Evolutionary conservation across 2,797 vertebrate species (phyloP).

Genomic region (Lutjanus argentimaculatus): DNA sequence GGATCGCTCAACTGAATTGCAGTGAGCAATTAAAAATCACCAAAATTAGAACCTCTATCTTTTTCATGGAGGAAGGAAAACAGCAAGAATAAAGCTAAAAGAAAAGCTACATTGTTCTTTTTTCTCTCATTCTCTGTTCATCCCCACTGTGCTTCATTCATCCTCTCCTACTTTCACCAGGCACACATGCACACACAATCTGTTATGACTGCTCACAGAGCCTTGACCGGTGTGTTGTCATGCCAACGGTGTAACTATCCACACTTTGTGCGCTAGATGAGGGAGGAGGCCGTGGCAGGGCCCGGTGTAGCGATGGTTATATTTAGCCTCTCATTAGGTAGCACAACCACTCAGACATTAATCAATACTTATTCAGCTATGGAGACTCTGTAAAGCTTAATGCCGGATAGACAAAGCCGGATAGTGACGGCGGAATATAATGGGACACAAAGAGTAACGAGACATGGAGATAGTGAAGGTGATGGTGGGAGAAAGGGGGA

Average conservation of each 20-base stretch:
- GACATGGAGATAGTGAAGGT: constrained; percentile 15
- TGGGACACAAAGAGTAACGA: constrained; percentile 28
- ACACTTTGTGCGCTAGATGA: constrained; percentile 79
- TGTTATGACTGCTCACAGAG: constrained; percentile 71
- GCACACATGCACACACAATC: constrained; percentile 71
- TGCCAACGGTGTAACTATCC: constrained; percentile 82
- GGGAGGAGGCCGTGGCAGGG: constrained; percentile 70
- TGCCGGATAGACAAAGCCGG: constrained; percentile 41
- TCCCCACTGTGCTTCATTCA: constrained; percentile 28
- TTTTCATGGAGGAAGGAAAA: not conserved
- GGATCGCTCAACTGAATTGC: not conserved
- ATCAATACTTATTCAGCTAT: constrained; percentile 80
- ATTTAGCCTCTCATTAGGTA: constrained; percentile 82
- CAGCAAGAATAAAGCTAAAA: not conserved
- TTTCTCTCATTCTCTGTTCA: not conserved
- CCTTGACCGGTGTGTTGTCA: constrained; percentile 83
- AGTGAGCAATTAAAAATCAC: not conserved
- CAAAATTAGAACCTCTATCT: not conserved
- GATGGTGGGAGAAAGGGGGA: constrained; percentile 17
- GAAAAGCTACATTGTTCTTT: not conserved
- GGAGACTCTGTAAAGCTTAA: constrained; percentile 51
- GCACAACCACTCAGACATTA: constrained; percentile 77
- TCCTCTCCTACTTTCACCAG: constrained; percentile 49
- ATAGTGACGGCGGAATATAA: constrained; percentile 17
- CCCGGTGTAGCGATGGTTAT: constrained; percentile 68